Conservation (phyloP, 2,888 invertebrate species). For the Meteorus colon region DNA sequence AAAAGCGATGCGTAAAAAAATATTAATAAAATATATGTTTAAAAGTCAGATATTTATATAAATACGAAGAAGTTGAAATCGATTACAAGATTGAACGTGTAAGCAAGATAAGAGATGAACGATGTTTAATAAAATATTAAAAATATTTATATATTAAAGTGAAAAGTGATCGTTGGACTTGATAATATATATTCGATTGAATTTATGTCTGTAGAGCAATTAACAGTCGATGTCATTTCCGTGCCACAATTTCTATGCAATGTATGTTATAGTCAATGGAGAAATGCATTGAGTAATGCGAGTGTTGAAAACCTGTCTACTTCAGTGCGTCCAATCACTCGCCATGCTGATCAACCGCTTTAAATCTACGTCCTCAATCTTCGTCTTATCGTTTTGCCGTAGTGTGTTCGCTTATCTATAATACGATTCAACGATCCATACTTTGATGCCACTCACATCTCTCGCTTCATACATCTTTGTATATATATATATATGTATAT, state of each 20-base stretch:
- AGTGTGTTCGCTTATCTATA: neutral
- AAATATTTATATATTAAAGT: neutral
- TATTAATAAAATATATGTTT: neutral
- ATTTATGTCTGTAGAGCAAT: constrained; percentile 17
- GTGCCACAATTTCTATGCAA: constrained; percentile 10
- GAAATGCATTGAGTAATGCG: constrained; percentile 2
- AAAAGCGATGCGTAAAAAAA: neutral
- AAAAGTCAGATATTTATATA: constrained; percentile 19
- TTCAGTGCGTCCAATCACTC: neutral
- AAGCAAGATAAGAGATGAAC: neutral
- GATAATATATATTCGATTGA: constrained; percentile 4
- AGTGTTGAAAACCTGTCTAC: constrained; percentile 3
- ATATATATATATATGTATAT: too few relatives aligned
- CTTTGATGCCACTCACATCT: neutral
- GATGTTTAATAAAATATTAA: constrained; percentile 6
- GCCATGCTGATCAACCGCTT: neutral
- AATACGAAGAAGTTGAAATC: constrained; percentile 13
- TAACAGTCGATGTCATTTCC: constrained; percentile 13
- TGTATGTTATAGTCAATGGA: neutral
- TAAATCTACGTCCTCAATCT: constrained; percentile 18
- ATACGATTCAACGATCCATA: neutral
- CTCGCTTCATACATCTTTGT: neutral
- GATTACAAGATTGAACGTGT: neutral
- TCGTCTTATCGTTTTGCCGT: neutral
- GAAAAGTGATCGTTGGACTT: neutral